Base-by-base conservation (phyloP, 92 coral and sea anemone species). In the Plumapathes pennacea region DNA sequence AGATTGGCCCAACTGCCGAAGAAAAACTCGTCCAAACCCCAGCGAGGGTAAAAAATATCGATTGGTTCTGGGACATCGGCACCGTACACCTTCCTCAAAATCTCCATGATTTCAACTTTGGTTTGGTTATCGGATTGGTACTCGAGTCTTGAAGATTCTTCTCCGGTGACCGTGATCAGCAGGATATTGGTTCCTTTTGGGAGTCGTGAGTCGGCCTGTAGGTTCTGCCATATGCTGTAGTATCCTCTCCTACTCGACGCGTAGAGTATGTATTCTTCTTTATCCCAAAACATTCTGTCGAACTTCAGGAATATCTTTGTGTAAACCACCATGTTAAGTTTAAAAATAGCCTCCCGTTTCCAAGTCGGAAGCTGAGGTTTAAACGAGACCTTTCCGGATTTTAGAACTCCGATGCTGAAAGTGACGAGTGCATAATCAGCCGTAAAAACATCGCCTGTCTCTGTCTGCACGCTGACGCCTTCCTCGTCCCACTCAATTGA, bases 161-260 rank as follows among this genome's bases (percentile, higher is more conserved):
- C 88, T n/a, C 83, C 89, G 1, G 97, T 89, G 4, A 89, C 91
- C 2, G 97, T 89, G 1, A 84, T 53, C 0, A 89, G 38, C 3
- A 89, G 91, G n/a, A 89, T 89, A 41, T 89, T 89, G 2, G 87
- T 59, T n/a, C 91, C 97, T 28, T 62, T 78, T 1, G 85, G 91
- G 1, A 89, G 69, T 4, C 82, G 57, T 1, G 81, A 78, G 54
- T 84, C 85, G 0, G 87, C 88, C 33, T 76, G 85, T 15, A 89
- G 28, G 29, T 89, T 78, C 48, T 84, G 91, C 89, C 89, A 80
- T 24, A 76, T 44, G 6, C 88, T 50, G 42, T 70, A 89, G 44
- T 89, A 89, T 1, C 97, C 97, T 9, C 91, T 68, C 37, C 84
- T 65, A 32, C 62, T 45, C 20, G 72, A 74, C 25, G 97, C 97